phyloP scores from a whole-genome alignment of 2,797 vertebrate genomes.

The Poecilia gillii region DNA sequence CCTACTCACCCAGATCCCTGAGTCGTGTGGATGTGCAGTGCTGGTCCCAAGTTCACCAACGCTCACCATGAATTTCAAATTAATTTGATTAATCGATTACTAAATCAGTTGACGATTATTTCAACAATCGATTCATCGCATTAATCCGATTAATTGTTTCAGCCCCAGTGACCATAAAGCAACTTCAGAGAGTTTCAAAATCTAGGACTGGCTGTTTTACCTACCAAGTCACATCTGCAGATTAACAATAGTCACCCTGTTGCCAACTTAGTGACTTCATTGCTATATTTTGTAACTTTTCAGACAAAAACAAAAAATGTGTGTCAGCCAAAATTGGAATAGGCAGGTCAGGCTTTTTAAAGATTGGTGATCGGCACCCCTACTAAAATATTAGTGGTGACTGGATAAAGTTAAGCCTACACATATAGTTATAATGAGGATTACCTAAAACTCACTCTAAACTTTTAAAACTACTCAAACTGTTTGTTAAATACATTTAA shows the following conservation, averaged over 20 bases:
- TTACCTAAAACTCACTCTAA: background rate
- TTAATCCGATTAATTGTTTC: too few relatives aligned
- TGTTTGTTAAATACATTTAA: background rate
- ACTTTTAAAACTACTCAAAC: background rate
- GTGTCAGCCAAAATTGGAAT: background rate
- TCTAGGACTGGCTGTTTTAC: background rate
- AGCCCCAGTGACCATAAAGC: background rate
- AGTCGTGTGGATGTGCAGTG: background rate
- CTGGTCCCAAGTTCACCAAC: background rate
- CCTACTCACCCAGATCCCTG: constrained; percentile 23
- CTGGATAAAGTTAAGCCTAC: background rate
- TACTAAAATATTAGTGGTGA: background rate
- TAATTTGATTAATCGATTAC: too few relatives aligned
- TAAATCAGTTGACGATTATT: too few relatives aligned
- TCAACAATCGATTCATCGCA: too few relatives aligned
- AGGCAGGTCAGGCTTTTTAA: background rate
- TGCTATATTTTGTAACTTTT: background rate
- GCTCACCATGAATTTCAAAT: background rate
- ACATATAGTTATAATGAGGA: background rate
- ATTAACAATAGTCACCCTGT: too few relatives aligned
- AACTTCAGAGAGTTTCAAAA: background rate
- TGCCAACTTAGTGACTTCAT: too few relatives aligned
- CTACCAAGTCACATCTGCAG: too few relatives aligned
- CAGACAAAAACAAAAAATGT: background rate
- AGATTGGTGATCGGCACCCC: background rate